Evolutionary conservation across 2,888 invertebrate genomes (phyloP).

Genomic region (Elegia similella): DNA sequence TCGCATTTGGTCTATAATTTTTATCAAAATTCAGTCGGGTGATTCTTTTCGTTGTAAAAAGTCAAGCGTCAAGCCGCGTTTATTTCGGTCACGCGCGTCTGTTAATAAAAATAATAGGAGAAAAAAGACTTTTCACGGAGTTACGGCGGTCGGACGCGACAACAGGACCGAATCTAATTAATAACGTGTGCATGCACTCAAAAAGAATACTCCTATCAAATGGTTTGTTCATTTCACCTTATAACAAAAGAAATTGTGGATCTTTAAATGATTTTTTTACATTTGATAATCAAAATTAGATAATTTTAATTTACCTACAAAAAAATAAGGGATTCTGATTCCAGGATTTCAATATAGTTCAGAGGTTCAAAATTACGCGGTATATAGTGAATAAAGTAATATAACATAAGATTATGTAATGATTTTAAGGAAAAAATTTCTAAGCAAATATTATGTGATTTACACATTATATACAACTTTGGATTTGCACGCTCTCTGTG

Average conservation of each 20-base stretch:
- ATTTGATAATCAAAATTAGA: neutral
- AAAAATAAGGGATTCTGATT: neutral
- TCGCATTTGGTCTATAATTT: neutral
- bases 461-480: too few relatives aligned
- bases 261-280: neutral
- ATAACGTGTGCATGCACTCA: slow-evolving; percentile 26
- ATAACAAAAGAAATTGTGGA: neutral
- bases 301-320: neutral
- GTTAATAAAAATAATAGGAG: slow-evolving; percentile 72
- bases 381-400: neutral
- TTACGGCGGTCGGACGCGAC: slow-evolving; percentile 46
- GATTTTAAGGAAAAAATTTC: too few relatives aligned
- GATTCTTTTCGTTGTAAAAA: slow-evolving; percentile 44
- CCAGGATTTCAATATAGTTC: too few relatives aligned
- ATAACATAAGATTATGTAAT: too few relatives aligned
- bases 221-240: neutral
- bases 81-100: slow-evolving; percentile 66
- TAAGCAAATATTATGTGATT: too few relatives aligned
- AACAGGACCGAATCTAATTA: slow-evolving; percentile 34
- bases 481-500: too few relatives aligned
- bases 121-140: slow-evolving; percentile 49
- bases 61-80: slow-evolving; percentile 49
- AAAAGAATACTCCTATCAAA: neutral
- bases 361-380: too few relatives aligned
- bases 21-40: slow-evolving; percentile 41